Conservation (phyloP, 2,113 vertebrate species). For the Cnemophilus loriae region DNA sequence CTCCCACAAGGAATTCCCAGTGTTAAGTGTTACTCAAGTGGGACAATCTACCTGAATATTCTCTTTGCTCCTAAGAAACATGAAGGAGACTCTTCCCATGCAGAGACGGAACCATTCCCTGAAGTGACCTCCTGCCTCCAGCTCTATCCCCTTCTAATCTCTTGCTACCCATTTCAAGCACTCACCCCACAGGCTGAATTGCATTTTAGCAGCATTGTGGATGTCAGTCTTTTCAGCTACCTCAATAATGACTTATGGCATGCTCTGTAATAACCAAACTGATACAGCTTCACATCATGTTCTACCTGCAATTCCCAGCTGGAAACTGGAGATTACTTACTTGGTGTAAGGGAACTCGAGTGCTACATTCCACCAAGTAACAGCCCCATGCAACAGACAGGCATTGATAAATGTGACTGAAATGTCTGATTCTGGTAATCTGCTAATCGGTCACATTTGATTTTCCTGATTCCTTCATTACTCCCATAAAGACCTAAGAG, state of each 20-base stretch:
- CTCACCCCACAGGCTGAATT: neutral
- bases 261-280: neutral
- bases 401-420: neutral
- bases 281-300: neutral
- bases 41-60: neutral
- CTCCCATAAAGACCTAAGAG: neutral
- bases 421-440: neutral
- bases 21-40: neutral
- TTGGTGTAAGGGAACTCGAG: neutral
- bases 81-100: accelerated
- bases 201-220: neutral
- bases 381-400: neutral
- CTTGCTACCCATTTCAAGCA: neutral
- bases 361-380: accelerated
- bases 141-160: neutral
- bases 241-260: neutral
- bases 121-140: neutral
- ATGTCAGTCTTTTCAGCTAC: neutral
- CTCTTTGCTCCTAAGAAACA: neutral
- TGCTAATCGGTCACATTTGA: neutral
- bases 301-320: neutral
- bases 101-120: neutral
- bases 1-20: neutral
- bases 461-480: neutral
- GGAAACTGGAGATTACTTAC: neutral